Conservation (phyloP, 2,113 vertebrate genomes). For the Plestiodon gilberti region DNA sequence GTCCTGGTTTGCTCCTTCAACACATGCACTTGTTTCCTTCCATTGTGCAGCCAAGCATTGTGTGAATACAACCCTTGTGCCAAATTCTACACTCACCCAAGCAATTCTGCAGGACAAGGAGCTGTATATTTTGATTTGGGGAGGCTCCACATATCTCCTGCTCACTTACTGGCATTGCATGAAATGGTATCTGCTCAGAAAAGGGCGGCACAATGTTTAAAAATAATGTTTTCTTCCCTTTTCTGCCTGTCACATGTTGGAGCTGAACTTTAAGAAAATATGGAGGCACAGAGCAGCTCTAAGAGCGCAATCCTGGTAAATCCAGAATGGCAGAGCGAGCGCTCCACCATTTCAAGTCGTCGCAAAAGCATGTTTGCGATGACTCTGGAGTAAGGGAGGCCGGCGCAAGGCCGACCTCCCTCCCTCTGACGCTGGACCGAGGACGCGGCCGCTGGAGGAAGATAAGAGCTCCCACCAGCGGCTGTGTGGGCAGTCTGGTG, state of each 20-base stretch:
- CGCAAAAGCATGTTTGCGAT: too few relatives aligned
- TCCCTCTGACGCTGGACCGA: too few relatives aligned
- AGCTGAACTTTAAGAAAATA: neutral
- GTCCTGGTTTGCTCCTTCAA: neutral
- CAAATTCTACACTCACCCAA: neutral
- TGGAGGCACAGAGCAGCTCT: neutral
- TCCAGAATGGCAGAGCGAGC: too few relatives aligned
- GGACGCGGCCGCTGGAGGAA: too few relatives aligned
- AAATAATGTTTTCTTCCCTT: neutral
- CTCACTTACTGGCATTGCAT: neutral
- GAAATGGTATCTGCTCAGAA: neutral
- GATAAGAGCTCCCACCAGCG: too few relatives aligned
- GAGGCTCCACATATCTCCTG: neutral
- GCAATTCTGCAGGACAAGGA: neutral
- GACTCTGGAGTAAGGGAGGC: too few relatives aligned
- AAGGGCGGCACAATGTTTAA: neutral
- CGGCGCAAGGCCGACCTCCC: too few relatives aligned
- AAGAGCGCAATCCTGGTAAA: too few relatives aligned
- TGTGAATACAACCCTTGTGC: neutral
- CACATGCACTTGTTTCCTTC: neutral
- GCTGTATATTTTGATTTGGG: slow-evolving; percentile 16
- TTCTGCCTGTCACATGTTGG: neutral
- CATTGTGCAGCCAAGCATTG: slow-evolving; percentile 9
- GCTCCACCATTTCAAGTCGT: too few relatives aligned
- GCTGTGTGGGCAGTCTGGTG: too few relatives aligned